Conservation (phyloP, 64 coral and sea anemone species). For the Pocillopora damicornis region DNA sequence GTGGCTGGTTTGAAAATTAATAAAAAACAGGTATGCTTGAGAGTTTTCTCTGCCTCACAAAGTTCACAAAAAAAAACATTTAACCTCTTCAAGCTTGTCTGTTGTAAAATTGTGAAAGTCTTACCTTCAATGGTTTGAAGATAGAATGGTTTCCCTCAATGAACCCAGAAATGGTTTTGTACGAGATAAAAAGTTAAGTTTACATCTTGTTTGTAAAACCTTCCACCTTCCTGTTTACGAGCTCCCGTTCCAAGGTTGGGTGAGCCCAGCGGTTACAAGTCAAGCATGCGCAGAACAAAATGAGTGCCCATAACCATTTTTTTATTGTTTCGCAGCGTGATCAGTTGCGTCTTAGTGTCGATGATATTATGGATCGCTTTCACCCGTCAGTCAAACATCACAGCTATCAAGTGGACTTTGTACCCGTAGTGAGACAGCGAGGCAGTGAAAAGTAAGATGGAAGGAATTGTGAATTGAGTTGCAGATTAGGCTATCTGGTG, state of each 20-base stretch:
- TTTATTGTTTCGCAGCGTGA: conserved; percentile 61
- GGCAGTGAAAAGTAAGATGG: conserved; percentile 48
- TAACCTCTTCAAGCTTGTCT: too few relatives aligned
- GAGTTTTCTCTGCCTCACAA: too few relatives aligned
- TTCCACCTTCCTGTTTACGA: too few relatives aligned
- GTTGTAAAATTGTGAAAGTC: too few relatives aligned
- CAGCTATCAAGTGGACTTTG: conserved; percentile 78
- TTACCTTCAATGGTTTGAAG: too few relatives aligned
- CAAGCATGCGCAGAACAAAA: not conserved
- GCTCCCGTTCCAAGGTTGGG: too few relatives aligned
- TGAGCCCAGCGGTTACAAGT: not conserved
- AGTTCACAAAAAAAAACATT: too few relatives aligned
- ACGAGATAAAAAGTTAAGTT: too few relatives aligned
- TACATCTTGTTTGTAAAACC: too few relatives aligned
- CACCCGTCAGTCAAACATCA: conserved; percentile 74
- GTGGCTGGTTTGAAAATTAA: conserved; percentile 62
- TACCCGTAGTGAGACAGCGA: conserved; percentile 55
- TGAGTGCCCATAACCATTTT: not conserved
- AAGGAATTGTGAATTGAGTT: not conserved
- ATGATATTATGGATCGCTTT: conserved; percentile 62
- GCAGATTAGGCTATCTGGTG: too few relatives aligned
- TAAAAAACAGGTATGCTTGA: conserved; percentile 63
- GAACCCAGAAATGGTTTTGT: too few relatives aligned
- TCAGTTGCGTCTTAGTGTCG: conserved; percentile 77
- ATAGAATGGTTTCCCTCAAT: too few relatives aligned